These are phyloP conservation scores for Ceratosolen fusciceps DNA, from an alignment of 1,140 invertebrate species.

Conservation along the genomic window DNA sequence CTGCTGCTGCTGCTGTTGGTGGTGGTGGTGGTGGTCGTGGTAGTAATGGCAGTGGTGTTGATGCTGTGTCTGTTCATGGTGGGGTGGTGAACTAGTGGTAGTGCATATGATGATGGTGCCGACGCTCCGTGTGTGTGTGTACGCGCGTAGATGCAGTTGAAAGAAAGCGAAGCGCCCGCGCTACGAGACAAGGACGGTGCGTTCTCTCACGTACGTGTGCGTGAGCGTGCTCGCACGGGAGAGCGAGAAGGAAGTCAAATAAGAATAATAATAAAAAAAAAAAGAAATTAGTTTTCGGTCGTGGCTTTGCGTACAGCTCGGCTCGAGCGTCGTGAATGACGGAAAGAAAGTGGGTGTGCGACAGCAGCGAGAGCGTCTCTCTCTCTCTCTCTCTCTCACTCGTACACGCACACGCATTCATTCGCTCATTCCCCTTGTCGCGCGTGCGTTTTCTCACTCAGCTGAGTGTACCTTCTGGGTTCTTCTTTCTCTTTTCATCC, in stretches of 20 bases:
- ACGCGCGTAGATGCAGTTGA: neutral
- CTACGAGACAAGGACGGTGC: neutral
- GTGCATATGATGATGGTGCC: neutral
- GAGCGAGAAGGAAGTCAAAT: too few relatives aligned
- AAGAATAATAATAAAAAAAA: too few relatives aligned
- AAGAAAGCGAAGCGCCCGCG: constrained; percentile 14
- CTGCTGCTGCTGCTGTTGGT: neutral
- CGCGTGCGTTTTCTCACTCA: constrained; percentile 29
- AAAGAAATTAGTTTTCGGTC: neutral
- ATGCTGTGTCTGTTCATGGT: neutral
- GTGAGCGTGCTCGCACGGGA: neutral
- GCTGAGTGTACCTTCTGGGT: constrained; percentile 31
- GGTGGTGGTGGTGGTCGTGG: neutral
- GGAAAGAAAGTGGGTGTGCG: constrained; percentile 13
- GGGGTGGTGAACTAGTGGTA: neutral
- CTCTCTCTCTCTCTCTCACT: too few relatives aligned
- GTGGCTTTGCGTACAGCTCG: neutral
- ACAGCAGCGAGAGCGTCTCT: neutral
- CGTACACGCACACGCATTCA: too few relatives aligned
- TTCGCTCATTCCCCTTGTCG: too few relatives aligned
- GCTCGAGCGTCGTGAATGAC: neutral
- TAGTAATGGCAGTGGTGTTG: neutral
- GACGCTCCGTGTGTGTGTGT: neutral
- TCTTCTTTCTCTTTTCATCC: too few relatives aligned
- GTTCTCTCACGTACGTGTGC: too few relatives aligned